Evolutionary conservation across 1,140 invertebrate species (phyloP).

Genomic region (Helicorthomorpha holstii): DNA sequence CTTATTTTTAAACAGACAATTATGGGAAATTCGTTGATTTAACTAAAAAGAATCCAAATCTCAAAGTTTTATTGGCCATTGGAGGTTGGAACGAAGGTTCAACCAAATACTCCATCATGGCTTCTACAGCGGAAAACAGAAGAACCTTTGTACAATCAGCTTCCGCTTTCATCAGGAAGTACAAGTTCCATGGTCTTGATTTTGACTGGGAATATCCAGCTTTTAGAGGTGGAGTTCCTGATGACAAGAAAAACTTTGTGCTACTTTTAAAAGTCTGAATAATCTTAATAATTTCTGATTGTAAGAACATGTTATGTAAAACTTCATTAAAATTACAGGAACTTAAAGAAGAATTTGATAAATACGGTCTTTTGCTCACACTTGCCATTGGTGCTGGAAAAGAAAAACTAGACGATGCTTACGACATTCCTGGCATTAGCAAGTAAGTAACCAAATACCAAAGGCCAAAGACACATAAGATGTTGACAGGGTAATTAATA

Average conservation of each 20-base stretch:
- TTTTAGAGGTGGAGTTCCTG: constrained; percentile 16
- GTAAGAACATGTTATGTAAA: too few relatives aligned
- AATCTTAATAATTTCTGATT: too few relatives aligned
- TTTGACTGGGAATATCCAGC: constrained; percentile 48
- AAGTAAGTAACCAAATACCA: constrained; percentile 14
- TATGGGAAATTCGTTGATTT: constrained; percentile 31
- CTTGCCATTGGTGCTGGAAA: constrained; percentile 22
- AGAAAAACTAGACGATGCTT: constrained; percentile 17
- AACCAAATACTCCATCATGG: constrained; percentile 41
- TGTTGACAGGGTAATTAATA: too few relatives aligned
- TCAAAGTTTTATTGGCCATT: constrained; percentile 53
- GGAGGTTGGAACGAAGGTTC: constrained; percentile 66
- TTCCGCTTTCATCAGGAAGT: constrained; percentile 34
- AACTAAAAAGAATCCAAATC: constrained; percentile 36
- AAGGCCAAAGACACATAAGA: too few relatives aligned
- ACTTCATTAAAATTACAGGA: constrained; percentile 12
- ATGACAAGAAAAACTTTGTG: constrained; percentile 15
- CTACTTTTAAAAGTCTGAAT: constrained; percentile 1
- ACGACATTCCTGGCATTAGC: constrained; percentile 18
- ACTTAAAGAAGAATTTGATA: constrained; percentile 18
- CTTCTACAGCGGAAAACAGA: constrained; percentile 29
- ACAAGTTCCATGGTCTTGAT: constrained; percentile 41
- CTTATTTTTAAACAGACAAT: constrained; percentile 18
- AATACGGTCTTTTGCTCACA: constrained; percentile 15
- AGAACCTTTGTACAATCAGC: constrained; percentile 33